These are phyloP conservation scores for Synanceia verrucosa DNA, from an alignment of 2,797 vertebrate species.

Conservation along the genomic window DNA sequence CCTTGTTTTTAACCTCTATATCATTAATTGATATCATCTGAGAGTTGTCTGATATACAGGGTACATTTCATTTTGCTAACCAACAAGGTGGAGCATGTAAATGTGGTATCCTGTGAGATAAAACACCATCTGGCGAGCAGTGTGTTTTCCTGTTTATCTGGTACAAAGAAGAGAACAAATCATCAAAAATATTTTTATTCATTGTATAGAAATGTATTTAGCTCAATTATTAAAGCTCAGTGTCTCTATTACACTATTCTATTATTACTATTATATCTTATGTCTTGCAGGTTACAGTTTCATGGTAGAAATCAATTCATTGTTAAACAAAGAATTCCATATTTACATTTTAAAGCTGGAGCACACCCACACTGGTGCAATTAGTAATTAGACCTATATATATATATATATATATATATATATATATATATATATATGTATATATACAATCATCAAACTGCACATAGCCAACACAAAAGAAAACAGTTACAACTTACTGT, in stretches of 20 bases:
- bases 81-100: not conserved
- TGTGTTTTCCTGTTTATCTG: not conserved
- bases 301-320: not conserved
- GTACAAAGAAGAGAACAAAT: not conserved
- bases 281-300: not conserved
- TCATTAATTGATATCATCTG: not conserved
- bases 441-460: too few relatives aligned
- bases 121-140: not conserved
- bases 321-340: not conserved
- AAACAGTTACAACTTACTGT: too few relatives aligned
- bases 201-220: not conserved
- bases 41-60: not conserved
- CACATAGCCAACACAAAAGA: too few relatives aligned
- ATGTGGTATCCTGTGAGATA: not conserved
- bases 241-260: too few relatives aligned
- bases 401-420: too few relatives aligned
- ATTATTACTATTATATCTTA: not conserved
- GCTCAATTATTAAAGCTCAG: not conserved
- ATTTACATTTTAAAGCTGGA: not conserved
- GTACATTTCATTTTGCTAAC: not conserved
- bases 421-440: too few relatives aligned
- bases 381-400: too few relatives aligned
- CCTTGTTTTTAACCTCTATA: not conserved
- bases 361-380: not conserved
- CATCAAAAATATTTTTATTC: conserved; percentile 16